These are phyloP conservation scores for Melanotaenia parkinsoni DNA, from an alignment of 2,797 vertebrate species.

Conservation along the genomic window DNA sequence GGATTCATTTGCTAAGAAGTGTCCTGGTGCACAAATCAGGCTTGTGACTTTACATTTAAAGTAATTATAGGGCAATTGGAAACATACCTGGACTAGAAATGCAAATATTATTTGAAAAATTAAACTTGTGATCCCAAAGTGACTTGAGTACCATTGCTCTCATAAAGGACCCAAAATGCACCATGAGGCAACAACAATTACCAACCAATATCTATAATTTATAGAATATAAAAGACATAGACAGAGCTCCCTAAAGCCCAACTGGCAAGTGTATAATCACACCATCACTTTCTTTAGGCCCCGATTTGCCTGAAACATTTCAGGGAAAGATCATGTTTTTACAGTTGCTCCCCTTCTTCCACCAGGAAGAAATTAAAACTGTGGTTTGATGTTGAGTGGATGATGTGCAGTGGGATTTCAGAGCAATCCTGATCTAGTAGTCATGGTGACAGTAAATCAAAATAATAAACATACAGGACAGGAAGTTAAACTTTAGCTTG, in stretches of 20 bases:
- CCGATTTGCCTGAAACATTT: background rate
- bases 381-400: background rate
- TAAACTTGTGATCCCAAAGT: background rate
- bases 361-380: background rate
- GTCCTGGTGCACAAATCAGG: slow-evolving; percentile 7
- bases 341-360: background rate
- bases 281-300: background rate
- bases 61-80: background rate
- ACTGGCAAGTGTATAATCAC: background rate
- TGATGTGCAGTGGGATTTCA: background rate
- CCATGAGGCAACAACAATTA: too few species aligned
- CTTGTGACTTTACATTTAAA: slow-evolving; percentile 6
- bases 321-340: background rate
- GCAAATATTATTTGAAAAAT: background rate
- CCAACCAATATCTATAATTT: background rate
- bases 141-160: background rate
- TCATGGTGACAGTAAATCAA: background rate
- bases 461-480: background rate
- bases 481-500: background rate
- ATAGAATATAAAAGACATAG: background rate
- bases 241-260: background rate
- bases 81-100: background rate
- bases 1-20: slow-evolving; percentile 7
- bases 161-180: background rate
- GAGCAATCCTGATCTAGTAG: background rate